phyloP scores from a whole-genome alignment of 2,888 invertebrate genomes.

The Leptarthrus brevirostris region DNA sequence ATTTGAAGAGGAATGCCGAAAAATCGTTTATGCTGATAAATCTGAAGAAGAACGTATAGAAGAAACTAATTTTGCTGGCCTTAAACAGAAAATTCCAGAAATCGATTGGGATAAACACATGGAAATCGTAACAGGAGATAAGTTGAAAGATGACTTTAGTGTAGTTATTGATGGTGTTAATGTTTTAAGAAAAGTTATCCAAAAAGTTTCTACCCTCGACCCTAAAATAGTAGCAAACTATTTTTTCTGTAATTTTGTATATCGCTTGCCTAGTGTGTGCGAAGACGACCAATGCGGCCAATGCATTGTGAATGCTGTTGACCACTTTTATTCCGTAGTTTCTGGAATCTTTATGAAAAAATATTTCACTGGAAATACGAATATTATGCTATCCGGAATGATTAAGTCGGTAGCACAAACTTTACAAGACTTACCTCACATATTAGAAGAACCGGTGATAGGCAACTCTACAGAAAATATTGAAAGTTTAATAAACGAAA shows the following conservation, averaged over 20 bases:
- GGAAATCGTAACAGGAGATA: not conserved
- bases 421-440: not conserved
- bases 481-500: too few relatives aligned
- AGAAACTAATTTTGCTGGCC: too few relatives aligned
- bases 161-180: too few relatives aligned
- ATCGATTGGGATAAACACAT: not conserved
- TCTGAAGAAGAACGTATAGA: too few relatives aligned
- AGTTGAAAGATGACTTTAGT: too few relatives aligned
- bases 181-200: not conserved
- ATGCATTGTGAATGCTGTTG: not conserved
- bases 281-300: not conserved
- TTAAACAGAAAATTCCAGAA: too few relatives aligned
- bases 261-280: not conserved
- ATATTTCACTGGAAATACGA: not conserved
- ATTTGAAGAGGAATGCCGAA: not conserved
- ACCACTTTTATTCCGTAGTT: not conserved
- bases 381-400: not conserved
- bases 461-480: too few relatives aligned
- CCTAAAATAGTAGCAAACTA: too few relatives aligned
- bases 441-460: too few relatives aligned
- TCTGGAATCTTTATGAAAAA: not conserved
- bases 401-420: not conserved
- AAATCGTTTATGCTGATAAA: too few relatives aligned
- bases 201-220: not conserved
- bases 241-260: not conserved